Percentiles rank a stretch among this genome's conserved stretches.
Conservation (phyloP, 2,888 invertebrate genomes). For the Parelbella ahira region DNA sequence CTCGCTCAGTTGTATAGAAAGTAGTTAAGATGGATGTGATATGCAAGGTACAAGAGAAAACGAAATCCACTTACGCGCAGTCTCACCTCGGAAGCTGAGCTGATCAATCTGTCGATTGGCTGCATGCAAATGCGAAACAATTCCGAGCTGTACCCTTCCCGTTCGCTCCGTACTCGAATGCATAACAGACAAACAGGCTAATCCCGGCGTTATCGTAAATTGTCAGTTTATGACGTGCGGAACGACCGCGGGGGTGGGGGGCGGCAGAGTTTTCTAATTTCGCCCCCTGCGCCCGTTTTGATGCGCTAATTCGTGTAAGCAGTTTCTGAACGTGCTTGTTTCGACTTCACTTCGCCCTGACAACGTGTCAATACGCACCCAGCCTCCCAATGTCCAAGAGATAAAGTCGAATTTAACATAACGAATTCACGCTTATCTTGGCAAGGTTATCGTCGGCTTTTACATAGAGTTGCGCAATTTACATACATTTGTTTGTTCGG, state of each 20-base stretch:
- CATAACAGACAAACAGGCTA: constrained; percentile 79
- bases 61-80: not conserved
- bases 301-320: constrained; percentile 81
- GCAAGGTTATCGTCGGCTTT: constrained; percentile 69
- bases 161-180: constrained; percentile 50
- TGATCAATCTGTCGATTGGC: constrained; percentile 33
- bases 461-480: constrained; percentile 76
- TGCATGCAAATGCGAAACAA: constrained; percentile 58
- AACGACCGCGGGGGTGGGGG: constrained; percentile 60
- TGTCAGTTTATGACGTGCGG: constrained; percentile 82
- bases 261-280: constrained; percentile 73
- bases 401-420: constrained; percentile 42
- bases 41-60: constrained; percentile 1
- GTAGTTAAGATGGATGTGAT: not conserved
- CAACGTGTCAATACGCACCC: constrained; percentile 32
- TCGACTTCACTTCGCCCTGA: constrained; percentile 68
- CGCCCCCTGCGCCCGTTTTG: constrained; percentile 73
- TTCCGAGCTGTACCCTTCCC: constrained; percentile 41
- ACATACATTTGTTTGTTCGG: constrained; percentile 79
- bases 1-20: too few relatives aligned
- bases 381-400: constrained; percentile 34
- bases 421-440: constrained; percentile 28
- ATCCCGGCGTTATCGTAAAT: constrained; percentile 81
- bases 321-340: constrained; percentile 79
- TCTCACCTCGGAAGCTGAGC: constrained; percentile 15